Conservation (phyloP, 2,888 invertebrate genomes). For the Teleogryllus oceanicus region DNA sequence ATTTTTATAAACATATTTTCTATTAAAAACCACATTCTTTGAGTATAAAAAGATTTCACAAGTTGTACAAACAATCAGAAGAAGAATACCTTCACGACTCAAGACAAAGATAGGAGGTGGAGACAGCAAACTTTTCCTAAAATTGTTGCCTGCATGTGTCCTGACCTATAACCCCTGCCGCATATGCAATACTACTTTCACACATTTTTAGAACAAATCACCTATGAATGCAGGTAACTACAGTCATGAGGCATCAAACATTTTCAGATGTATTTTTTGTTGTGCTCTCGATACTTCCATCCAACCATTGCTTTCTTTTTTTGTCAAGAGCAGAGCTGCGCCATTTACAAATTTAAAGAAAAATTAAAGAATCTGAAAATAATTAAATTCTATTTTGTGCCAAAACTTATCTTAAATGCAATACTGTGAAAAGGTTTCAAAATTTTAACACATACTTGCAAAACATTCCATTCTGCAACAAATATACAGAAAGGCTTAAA, state of each 20-base stretch:
- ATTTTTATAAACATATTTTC: slow-evolving; percentile 18
- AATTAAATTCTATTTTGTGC: neutral
- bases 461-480: neutral
- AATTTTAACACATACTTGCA: neutral
- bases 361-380: neutral
- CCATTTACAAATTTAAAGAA: neutral
- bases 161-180: neutral
- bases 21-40: neutral
- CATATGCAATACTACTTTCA: neutral
- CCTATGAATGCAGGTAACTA: no score
- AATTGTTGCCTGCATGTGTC: neutral
- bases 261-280: no score
- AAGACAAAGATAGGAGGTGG: neutral
- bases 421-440: neutral
- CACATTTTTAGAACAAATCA: neutral
- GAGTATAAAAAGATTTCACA: slow-evolving; percentile 18
- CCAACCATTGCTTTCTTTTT: no score
- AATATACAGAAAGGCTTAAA: neutral
- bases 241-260: no score
- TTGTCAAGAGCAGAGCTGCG: no score
- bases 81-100: slow-evolving; percentile 1
- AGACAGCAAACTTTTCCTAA: no score
- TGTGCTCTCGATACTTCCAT: no score
- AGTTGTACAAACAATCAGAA: slow-evolving; percentile 7
- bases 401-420: neutral